Conservation (phyloP, 2,888 invertebrate species). For the Fragum sueziense region DNA sequence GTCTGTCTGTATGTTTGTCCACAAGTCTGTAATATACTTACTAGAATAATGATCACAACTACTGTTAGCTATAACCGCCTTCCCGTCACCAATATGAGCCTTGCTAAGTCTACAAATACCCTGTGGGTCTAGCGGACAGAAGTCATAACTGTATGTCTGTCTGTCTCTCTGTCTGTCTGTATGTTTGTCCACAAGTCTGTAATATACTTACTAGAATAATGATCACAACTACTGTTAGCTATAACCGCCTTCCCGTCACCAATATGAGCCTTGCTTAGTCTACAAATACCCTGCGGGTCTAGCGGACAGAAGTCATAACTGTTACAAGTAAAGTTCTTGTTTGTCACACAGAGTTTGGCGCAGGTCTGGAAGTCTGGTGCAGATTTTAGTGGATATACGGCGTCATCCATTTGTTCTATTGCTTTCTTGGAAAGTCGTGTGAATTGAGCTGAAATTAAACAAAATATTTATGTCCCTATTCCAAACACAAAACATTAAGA, state of each 20-base stretch:
- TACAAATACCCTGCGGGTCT: slow-evolving; percentile 55
- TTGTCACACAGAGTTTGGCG: slow-evolving; percentile 59
- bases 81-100: slow-evolving; percentile 66
- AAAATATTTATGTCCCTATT: too few relatives aligned
- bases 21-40: too few relatives aligned
- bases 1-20: too few relatives aligned
- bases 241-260: slow-evolving; percentile 60
- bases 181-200: too few relatives aligned
- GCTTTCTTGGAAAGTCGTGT: slow-evolving; percentile 57
- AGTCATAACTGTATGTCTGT: too few relatives aligned
- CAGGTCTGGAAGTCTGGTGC: slow-evolving; percentile 54
- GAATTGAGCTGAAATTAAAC: slow-evolving; percentile 68
- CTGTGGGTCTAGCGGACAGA: too few relatives aligned
- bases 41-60: slow-evolving; percentile 69
- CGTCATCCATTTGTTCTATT: slow-evolving; percentile 62
- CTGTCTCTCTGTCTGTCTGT: too few relatives aligned
- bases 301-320: slow-evolving; percentile 72
- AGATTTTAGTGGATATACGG: slow-evolving; percentile 36
- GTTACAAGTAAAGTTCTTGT: slow-evolving; percentile 64
- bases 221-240: slow-evolving; percentile 64
- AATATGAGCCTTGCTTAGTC: slow-evolving; percentile 65
- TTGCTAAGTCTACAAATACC: slow-evolving; percentile 65
- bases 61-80: slow-evolving; percentile 46
- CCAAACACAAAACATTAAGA: too few relatives aligned
- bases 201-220: slow-evolving; percentile 66